Evolutionary conservation across 2,113 vertebrate species (phyloP).

Genomic region (Poeciliopsis prolifica): DNA sequence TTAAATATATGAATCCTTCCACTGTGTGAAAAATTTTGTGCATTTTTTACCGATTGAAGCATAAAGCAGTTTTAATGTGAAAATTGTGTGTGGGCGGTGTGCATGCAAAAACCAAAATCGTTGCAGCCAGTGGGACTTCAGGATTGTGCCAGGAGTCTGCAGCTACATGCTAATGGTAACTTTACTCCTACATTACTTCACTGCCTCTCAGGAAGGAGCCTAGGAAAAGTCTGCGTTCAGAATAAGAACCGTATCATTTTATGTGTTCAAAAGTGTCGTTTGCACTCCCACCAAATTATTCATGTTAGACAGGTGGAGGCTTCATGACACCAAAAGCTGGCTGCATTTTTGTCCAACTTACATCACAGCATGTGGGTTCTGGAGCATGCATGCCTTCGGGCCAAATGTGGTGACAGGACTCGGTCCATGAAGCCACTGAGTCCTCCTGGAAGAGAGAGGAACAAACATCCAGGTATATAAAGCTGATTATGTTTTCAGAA

Average conservation of each 20-base stretch:
- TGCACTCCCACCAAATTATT: not conserved
- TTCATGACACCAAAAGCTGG: not conserved
- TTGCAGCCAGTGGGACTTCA: too few species aligned
- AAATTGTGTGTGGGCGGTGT: too few species aligned
- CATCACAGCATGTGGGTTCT: conserved; percentile 95
- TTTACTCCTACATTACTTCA: too few species aligned
- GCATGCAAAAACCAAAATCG: too few species aligned
- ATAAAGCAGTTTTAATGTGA: not conserved
- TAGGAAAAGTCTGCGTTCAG: not conserved
- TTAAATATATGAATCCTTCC: not conserved
- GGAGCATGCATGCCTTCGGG: conserved; percentile 96
- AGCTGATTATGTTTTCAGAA: not conserved
- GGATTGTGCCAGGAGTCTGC: not conserved
- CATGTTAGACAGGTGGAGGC: not conserved
- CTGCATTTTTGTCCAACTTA: conserved; percentile 65
- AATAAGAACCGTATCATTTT: not conserved
- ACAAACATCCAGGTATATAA: not conserved
- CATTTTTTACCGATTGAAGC: too few species aligned
- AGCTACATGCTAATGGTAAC: not conserved
- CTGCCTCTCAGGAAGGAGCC: not conserved
- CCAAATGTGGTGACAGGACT: conserved; percentile 97
- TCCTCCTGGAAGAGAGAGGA: conserved; percentile 82
- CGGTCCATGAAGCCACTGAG: conserved; percentile 93
- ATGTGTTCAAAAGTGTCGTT: not conserved
- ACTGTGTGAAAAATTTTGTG: not conserved